A percentile compares a stretch with the other conserved stretches of the same genome.
These are phyloP conservation scores for Tetrapedia diversipes DNA, from an alignment of 2,888 invertebrate species.

Conservation along the genomic window DNA sequence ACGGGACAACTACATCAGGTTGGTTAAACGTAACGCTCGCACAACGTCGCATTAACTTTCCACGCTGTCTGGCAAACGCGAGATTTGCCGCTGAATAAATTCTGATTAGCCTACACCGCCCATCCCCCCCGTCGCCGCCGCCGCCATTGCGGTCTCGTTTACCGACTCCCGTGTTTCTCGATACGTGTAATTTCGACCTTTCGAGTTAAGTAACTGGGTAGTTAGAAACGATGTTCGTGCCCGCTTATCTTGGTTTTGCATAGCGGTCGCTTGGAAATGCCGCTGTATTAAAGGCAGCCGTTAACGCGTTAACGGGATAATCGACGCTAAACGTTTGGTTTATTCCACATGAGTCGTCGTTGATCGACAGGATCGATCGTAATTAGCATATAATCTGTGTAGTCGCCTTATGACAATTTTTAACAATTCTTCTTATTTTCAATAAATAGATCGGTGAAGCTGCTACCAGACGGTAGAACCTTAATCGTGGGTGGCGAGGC, in stretches of 20 bases:
- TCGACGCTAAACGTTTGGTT: neutral
- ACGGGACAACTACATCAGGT: conserved; percentile 96
- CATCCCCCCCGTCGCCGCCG: neutral
- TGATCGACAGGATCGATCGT: neutral
- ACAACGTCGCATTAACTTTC: conserved; percentile 54
- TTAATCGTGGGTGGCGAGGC: conserved; percentile 98
- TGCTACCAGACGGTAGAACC: conserved; percentile 95
- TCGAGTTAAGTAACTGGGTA: conserved; percentile 6
- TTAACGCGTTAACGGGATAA: neutral
- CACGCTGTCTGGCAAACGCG: conserved; percentile 47
- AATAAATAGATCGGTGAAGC: conserved; percentile 89
- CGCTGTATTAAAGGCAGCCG: neutral
- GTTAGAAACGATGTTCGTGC: neutral
- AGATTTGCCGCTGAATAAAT: conserved; percentile 57
- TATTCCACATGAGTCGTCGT: neutral
- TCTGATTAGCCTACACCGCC: conserved; percentile 38
- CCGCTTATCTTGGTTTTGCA: neutral
- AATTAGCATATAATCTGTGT: neutral
- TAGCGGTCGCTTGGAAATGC: conserved; percentile 3
- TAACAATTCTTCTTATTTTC: neutral
- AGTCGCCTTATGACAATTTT: too few species aligned
- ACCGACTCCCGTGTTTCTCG: conserved; percentile 10
- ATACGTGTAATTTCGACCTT: conserved; percentile 31
- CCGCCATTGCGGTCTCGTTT: conserved; percentile 40
- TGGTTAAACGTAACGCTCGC: conserved; percentile 50